Conservation (phyloP, 1,140 invertebrate genomes). For the Elysia chlorotica region DNA sequence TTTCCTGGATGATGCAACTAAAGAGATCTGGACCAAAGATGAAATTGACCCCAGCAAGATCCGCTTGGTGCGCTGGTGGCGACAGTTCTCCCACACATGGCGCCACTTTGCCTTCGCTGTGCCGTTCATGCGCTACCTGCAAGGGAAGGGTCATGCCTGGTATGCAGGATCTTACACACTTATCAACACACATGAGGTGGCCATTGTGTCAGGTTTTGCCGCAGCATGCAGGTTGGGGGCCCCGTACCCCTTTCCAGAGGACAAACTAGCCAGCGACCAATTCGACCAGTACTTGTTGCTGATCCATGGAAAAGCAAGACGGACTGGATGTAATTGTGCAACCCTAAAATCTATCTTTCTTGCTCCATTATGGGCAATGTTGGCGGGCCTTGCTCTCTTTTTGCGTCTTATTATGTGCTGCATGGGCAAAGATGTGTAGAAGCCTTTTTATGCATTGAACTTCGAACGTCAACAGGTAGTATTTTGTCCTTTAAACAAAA, state of each 20-base stretch:
- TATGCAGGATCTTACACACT: slow-evolving; percentile 50
- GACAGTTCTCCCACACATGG: slow-evolving; percentile 52
- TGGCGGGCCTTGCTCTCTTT: slow-evolving; percentile 34
- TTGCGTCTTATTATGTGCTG: slow-evolving; percentile 11
- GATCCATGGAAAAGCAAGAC: slow-evolving; percentile 38
- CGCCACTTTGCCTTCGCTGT: slow-evolving; percentile 51
- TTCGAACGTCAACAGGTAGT: too few species aligned
- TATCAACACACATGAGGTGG: slow-evolving; percentile 52
- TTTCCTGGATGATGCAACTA: slow-evolving; percentile 40
- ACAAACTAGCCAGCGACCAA: slow-evolving; percentile 44
- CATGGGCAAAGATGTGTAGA: not conserved
- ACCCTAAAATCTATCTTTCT: slow-evolving; percentile 28
- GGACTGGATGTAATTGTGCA: slow-evolving; percentile 27
- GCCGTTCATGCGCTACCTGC: slow-evolving; percentile 47
- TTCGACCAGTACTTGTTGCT: slow-evolving; percentile 49
- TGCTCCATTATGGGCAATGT: slow-evolving; percentile 34
- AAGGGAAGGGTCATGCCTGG: slow-evolving; percentile 43
- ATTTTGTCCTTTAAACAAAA: too few species aligned
- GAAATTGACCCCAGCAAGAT: slow-evolving; percentile 43
- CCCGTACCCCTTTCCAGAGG: slow-evolving; percentile 45
- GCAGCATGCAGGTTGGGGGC: slow-evolving; percentile 45
- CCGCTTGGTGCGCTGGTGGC: slow-evolving; percentile 41
- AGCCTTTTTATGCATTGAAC: not conserved
- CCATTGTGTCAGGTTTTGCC: slow-evolving; percentile 47
- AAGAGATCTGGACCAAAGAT: slow-evolving; percentile 35